Base-by-base conservation (phyloP, 2,888 invertebrate species). In the Mesochorus sp. region DNA sequence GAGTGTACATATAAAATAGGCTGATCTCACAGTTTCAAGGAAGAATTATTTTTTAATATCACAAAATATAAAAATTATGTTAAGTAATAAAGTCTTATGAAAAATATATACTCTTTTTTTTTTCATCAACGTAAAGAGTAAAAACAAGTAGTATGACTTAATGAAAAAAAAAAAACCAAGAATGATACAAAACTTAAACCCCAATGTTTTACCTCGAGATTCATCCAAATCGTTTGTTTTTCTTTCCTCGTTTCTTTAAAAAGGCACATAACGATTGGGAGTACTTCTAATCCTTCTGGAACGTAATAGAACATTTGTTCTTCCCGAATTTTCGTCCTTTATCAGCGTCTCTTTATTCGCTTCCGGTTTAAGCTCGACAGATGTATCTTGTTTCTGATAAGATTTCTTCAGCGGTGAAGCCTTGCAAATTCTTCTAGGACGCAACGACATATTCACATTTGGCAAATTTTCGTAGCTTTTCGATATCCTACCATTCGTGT, bases 1-100 rank as follows among this genome's bases (percentile, higher is more conserved):
- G n/a, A 37, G 19, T 64, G 57, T 37, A n/a, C n/a, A n/a, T n/a
- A 57, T 49, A 57, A 57, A 64, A 37, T 57, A 64, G 57, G 42
- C 24, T 34, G 1, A 2, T 14, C 3, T 10, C 21, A 21, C 53
- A 67, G 24, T 47, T 68, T 39, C 55, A 14, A 19, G 42, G 26
- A 31, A 17, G 49, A 71, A 47, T 62, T 76, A 53, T 59, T 51
- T 66, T 76, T 71, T 61, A 66, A 68, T 75, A 75, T 75, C 71
- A 71, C 75, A 64, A 70, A 70, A 31, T 71, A 64, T 39, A 71
- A 49, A 37, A 34, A 57, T 64, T 10, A 34, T 8, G 24, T 59
- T 6, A 26, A 37, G 14, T 12, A 64, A 66, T 26, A 70, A 39
- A 57, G 37, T 62, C 28, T 8, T 53, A 17, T 17, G 24, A 47